A percentile compares a stretch with the other conserved stretches of the same genome.
These are phyloP conservation scores for Drosophila dunni DNA, from an alignment of 1,140 invertebrate genomes.

Conservation along the genomic window DNA sequence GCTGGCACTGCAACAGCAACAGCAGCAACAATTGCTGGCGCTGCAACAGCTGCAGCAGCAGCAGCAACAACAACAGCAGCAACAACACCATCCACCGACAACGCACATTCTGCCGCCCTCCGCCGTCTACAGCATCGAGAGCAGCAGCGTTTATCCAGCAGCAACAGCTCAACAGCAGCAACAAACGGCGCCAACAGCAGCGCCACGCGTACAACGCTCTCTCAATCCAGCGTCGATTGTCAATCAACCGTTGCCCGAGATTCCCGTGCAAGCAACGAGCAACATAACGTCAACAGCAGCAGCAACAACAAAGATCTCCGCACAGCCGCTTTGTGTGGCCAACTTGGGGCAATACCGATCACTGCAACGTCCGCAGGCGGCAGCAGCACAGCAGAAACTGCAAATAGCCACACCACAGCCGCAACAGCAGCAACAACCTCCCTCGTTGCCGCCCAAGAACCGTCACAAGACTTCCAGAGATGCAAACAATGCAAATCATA, in stretches of 20 bases:
- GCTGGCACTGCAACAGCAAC: slow-evolving; percentile 58
- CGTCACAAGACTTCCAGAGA: slow-evolving; percentile 71
- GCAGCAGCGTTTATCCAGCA: slow-evolving; percentile 50
- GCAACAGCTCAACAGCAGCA: slow-evolving; percentile 30
- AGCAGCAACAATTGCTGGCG: slow-evolving; percentile 65
- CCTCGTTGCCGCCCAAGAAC: slow-evolving; percentile 82
- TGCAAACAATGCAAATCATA: slow-evolving; percentile 71
- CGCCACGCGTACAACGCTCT: slow-evolving; percentile 67
- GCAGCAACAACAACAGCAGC: slow-evolving; percentile 61
- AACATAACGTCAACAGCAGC: slow-evolving; percentile 21
- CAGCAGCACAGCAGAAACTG: slow-evolving; percentile 50
- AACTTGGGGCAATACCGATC: slow-evolving; percentile 83
- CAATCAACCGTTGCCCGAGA: slow-evolving; percentile 83
- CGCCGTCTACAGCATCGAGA: slow-evolving; percentile 82
- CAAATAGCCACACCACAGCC: slow-evolving; percentile 49
- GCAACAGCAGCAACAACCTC: slow-evolving; percentile 70
- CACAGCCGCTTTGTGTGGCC: slow-evolving; percentile 80
- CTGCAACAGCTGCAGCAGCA: slow-evolving; percentile 77
- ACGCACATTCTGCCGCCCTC: slow-evolving; percentile 80
- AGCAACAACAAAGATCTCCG: slow-evolving; percentile 72
- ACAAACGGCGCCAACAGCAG: slow-evolving; percentile 51
- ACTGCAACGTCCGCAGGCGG: slow-evolving; percentile 71
- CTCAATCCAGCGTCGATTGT: slow-evolving; percentile 81
- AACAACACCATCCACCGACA: slow-evolving; percentile 79
- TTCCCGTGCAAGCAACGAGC: slow-evolving; percentile 65